A percentile compares a stretch with the other conserved stretches of the same genome.
phyloP scores from a whole-genome alignment of 2,888 invertebrate genomes.

The Drosophila meridiana region DNA sequence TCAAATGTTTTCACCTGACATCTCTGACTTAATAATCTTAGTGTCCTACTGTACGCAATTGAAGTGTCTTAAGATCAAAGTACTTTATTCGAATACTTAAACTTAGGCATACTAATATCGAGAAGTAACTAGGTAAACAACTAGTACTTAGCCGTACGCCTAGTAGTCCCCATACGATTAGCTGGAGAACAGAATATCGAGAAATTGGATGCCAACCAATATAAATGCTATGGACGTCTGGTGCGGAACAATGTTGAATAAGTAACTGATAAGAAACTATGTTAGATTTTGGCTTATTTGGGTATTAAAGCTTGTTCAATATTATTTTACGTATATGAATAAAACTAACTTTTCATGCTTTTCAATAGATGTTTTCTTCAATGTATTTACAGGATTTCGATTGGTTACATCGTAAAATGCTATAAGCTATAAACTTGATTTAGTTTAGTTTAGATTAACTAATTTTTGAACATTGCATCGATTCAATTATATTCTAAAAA shows the following conservation, averaged over 20 bases:
- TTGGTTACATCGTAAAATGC: background rate
- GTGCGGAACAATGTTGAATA: constrained; percentile 4
- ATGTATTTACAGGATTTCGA: background rate
- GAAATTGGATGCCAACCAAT: background rate
- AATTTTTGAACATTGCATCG: background rate
- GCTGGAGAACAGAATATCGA: background rate
- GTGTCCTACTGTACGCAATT: background rate
- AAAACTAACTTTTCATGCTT: background rate
- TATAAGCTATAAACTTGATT: constrained; percentile 1
- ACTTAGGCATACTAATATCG: background rate
- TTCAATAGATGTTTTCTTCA: background rate
- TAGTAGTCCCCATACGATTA: background rate
- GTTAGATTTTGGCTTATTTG: background rate
- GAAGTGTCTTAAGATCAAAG: constrained; percentile 1
- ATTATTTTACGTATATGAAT: background rate
- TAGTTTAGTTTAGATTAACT: constrained; percentile 4
- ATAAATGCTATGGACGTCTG: background rate
- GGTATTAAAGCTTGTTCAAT: constrained; percentile 6
- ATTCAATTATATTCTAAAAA: background rate
- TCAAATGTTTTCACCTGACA: background rate
- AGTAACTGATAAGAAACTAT: background rate
- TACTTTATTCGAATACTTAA: background rate
- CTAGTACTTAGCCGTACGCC: background rate
- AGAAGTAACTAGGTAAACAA: background rate
- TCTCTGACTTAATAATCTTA: background rate